Evolutionary conservation across 2,113 vertebrate genomes (phyloP), one percentile per base, ranked within the genome.

Genomic region (Seriola dumerili): DNA sequence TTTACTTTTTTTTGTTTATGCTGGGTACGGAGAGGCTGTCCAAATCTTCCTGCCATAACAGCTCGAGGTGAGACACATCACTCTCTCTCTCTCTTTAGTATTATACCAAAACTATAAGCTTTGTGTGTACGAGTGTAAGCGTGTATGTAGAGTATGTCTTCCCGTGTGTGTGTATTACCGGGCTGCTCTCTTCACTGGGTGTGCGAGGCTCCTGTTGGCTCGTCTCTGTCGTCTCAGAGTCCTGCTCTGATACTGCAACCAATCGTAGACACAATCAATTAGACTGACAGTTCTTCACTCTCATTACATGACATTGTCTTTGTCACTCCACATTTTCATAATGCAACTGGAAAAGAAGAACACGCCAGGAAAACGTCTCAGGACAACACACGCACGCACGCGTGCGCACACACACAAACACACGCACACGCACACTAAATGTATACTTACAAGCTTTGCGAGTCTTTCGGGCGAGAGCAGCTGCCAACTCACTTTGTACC

Each of bases 401-500:
- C 32, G 34, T 12, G 9, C n/a, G 3, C 29, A 29, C 29, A 2
- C 29, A 29, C 2, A 29, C 29, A 29, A 2, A 2, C 29, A 29
- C 29, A 29, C n/a, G 23, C 23, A 5, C 5, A 11, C 2, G 23
- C 23, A 5, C 5, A 11, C 2, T 44, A 36, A 4, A 71, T 12
- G 19, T 36, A 54, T 70, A 97, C 97, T 97, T 89, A 99, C 98
- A 96, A 92, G 97, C 97, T 89, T 98, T 99, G 88, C 96, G 96
- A 76, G 97, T 97, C 95, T 98, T 99, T 91, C 97, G 93, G 65
- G 98, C 97, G 71, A 99, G 96, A 83, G 97, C 97, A 83, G 97
- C 96, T 21, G 97, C 98, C 74, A 99, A 92, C 88, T 99, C 98
- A 89, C 95, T 97, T 94, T 99, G 98, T 82, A 99, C 96, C 98